Evolutionary conservation across 2,797 vertebrate genomes (phyloP), one percentile per base, ranked within the genome.

Genomic region (Chelon auratus): DNA sequence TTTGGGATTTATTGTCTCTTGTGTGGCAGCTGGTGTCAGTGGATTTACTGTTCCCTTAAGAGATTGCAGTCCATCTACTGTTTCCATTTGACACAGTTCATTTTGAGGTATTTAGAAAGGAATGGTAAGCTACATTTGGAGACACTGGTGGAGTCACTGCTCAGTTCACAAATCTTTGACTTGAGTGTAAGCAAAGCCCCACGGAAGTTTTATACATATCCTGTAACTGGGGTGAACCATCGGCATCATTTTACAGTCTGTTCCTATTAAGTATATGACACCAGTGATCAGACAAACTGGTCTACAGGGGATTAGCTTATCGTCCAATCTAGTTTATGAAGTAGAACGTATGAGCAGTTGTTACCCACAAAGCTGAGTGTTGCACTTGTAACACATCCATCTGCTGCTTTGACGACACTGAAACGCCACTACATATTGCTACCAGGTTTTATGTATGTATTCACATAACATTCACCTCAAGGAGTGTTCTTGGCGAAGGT

Each of bases 281-380:
- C 20, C 48, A 61, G 45, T 47, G 30, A 80, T 63, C 68, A 62
- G 37, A 20, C 42, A 43, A 11, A 37, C 22, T 33, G 66, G 40
- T 56, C 37, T 30, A 48, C 20, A 14, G 51, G 62, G 79, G 62
- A 61, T 57, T 26, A 53, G 20, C 43, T 42, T 22, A 67, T n/a
- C 5, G 1, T 68, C 26, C 62, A 57, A 43, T 71, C 71, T 68
- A 64, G 65, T 82, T 80, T 48, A 80, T 72, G 74, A 59, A 78
- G 66, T 68, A 78, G 72, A 80, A 73, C 73, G 76, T 70, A 76
- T 43, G 75, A 68, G 58, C 43, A 14, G 62, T 13, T 56, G 67
- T 83, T 79, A 67, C 72, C 48, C 65, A 53, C 33, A 26, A 57
- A 77, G 58, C 54, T 20, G 39, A 13, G 13, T 57, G 62, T 37